Evolutionary conservation across 2,113 vertebrate genomes (phyloP).

Genomic region (Lagopus leucura): DNA sequence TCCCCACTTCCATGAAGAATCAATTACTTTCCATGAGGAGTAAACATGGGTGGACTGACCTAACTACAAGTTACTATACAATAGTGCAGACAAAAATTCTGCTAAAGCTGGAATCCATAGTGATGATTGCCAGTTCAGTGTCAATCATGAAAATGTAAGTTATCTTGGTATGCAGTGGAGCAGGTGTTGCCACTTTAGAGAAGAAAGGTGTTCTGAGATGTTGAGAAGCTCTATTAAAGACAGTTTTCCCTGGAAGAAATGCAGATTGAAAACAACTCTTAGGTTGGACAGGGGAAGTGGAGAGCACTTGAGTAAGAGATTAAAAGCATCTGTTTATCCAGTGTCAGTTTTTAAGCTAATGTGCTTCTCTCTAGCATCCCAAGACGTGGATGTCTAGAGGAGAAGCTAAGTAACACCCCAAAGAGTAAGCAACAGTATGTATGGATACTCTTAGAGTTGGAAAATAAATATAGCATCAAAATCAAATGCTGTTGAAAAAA

Average conservation of each 20-base stretch:
- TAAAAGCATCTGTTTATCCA: background rate
- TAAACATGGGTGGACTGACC: background rate
- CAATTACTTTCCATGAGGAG: background rate
- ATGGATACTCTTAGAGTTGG: background rate
- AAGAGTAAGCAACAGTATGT: fast-evolving
- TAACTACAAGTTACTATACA: background rate
- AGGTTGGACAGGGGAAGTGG: background rate
- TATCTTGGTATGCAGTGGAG: background rate
- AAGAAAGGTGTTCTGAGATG: background rate
- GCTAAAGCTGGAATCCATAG: background rate
- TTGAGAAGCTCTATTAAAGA: background rate
- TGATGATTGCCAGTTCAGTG: background rate
- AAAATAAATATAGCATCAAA: background rate
- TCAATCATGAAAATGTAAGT: background rate
- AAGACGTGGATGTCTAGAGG: background rate
- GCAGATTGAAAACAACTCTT: background rate
- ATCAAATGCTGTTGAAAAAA: background rate
- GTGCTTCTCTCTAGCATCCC: background rate
- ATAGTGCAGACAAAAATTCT: background rate
- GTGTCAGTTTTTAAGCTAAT: background rate
- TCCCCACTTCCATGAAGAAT: fast-evolving
- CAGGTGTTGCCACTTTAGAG: background rate
- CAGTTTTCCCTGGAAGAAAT: background rate
- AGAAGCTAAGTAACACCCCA: background rate
- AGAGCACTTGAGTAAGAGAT: background rate